A percentile compares a stretch with the other conserved stretches of the same genome.
Evolutionary conservation across 2,113 vertebrate species (phyloP).

Genomic region (Shinisaurus crocodilurus): DNA sequence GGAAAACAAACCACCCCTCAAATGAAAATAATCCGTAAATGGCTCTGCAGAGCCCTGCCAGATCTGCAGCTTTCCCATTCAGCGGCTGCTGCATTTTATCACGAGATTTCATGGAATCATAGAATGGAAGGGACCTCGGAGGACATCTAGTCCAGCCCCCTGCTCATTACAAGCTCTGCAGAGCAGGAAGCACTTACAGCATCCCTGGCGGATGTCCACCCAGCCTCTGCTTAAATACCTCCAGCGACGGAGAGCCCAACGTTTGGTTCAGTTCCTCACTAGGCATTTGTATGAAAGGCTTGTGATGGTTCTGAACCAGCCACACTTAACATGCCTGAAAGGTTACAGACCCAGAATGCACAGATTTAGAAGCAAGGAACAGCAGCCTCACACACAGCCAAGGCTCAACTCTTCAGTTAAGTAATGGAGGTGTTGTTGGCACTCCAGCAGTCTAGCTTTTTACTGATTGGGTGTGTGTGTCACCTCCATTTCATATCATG

Average conservation of each 20-base stretch:
- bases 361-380: neutral
- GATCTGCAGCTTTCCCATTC: neutral
- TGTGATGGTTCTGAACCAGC: neutral
- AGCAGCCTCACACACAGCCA: neutral
- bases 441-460: neutral
- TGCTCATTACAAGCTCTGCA: neutral
- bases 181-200: neutral
- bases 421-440: neutral
- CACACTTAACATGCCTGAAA: neutral
- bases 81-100: neutral
- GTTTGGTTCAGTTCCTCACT: too few species aligned
- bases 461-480: neutral
- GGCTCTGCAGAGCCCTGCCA: rapidly evolving
- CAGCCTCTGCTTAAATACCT: neutral
- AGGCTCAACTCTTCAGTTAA: neutral
- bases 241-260: neutral
- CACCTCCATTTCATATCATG: neutral
- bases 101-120: neutral
- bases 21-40: neutral
- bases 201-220: neutral
- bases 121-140: too few species aligned
- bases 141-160: neutral
- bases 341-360: neutral
- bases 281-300: neutral
- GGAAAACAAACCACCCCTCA: conserved; percentile 19